Conservation (phyloP, 2,888 invertebrate species). For the Meiosimyza decipiens region DNA sequence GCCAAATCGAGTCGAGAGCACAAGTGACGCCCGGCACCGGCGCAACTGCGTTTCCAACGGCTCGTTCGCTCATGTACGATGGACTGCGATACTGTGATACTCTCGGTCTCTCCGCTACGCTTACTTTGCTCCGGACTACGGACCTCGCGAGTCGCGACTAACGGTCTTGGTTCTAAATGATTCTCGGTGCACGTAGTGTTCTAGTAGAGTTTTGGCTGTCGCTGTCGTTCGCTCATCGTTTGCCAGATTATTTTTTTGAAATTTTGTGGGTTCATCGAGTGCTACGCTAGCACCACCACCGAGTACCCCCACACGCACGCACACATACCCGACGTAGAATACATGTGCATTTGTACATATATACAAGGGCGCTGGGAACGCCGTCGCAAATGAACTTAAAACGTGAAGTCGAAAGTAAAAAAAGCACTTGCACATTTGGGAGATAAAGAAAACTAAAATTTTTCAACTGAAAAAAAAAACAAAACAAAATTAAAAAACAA, state of each 20-base stretch:
- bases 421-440: background rate
- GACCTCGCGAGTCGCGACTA: slow-evolving; percentile 24
- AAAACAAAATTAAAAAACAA: slow-evolving; percentile 19
- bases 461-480: slow-evolving; percentile 24
- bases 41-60: slow-evolving; percentile 42
- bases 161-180: slow-evolving; percentile 43
- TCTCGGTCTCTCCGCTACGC: slow-evolving; percentile 47
- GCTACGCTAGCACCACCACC: background rate
- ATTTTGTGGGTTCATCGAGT: background rate
- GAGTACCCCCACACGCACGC: background rate
- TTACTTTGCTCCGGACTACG: slow-evolving; percentile 21
- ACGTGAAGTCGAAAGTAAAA: slow-evolving; percentile 15
- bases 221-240: slow-evolving; percentile 44
- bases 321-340: background rate
- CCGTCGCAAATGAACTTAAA: slow-evolving; percentile 26
- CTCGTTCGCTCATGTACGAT: slow-evolving; percentile 18
- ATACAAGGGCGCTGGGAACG: slow-evolving; percentile 34
- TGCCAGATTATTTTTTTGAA: slow-evolving; percentile 16
- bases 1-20: slow-evolving; percentile 33
- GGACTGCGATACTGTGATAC: slow-evolving; percentile 24
- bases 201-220: slow-evolving; percentile 48
- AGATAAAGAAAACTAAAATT: background rate
- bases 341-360: background rate
- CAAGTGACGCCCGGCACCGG: slow-evolving; percentile 47
- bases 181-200: slow-evolving; percentile 48